Percentiles rank a stretch among this genome's conserved stretches.
These are phyloP conservation scores for Anolis apletophallus DNA, from an alignment of 2,797 vertebrate species.

Conservation along the genomic window DNA sequence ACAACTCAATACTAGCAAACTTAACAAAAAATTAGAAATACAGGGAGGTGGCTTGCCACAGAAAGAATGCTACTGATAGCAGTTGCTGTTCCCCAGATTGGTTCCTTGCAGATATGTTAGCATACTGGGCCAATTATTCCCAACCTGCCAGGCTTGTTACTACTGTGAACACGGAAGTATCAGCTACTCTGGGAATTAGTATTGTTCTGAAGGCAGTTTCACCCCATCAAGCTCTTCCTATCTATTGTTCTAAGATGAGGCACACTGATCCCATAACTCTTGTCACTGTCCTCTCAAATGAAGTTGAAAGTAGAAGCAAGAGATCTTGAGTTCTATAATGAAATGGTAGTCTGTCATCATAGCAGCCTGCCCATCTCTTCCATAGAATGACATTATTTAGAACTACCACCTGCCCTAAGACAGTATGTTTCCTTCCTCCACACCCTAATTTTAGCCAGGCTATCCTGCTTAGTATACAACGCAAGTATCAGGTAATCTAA, in stretches of 20 bases:
- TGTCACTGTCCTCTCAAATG: no score
- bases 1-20: constrained; percentile 42
- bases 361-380: no score
- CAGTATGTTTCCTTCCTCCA: not conserved
- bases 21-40: constrained; percentile 38
- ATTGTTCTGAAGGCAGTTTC: not conserved
- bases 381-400: no score
- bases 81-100: no score
- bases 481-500: not conserved
- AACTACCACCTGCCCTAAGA: not conserved
- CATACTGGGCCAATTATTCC: not conserved
- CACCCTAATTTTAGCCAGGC: not conserved
- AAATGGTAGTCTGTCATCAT: not conserved
- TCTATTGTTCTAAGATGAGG: not conserved
- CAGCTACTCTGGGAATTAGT: not conserved
- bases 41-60: constrained; percentile 23
- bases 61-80: not conserved
- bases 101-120: not conserved
- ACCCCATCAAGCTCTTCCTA: no score
- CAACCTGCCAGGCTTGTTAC: not conserved
- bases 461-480: not conserved
- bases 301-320: not conserved
- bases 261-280: not conserved
- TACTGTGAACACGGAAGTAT: not conserved
- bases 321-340: not conserved